Base-by-base conservation (phyloP, 2,888 invertebrate genomes). In the Frankliniella intonsa region DNA sequence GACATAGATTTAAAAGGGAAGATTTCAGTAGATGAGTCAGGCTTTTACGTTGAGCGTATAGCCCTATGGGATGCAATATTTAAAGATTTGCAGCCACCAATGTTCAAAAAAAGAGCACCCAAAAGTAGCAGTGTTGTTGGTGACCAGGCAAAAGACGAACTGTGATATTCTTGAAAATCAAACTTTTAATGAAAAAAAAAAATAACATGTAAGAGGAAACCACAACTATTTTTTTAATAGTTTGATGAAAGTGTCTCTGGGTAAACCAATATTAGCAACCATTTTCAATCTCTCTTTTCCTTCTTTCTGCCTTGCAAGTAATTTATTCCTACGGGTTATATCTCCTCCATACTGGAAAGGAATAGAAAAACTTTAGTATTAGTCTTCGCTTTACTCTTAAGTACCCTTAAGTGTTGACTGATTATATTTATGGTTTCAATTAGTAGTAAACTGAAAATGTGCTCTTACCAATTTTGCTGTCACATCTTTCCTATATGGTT, bases 231-330 rank as follows among this genome's bases (percentile, higher is more conserved):
- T 92, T 87, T 95, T 97, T 65, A 98, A 89, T 82, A 98, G 93
- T 88, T 96, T 93, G 85, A 98, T 95, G 88, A 99, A 99, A 1
- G 97, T 97, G 87, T 98, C 94, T 87, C 96, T 92, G 3, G 98
- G 97, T 85, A 99, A 90, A 86, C 94, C 92, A 84, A 99, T 94
- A 87, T 96, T 97, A 81, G 97, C 98, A 83, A 98, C 91, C 90
- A 93, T 93, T 86, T 95, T 92, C 95, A 99, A 94, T 88, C 93
- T 93, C 88, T 95, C 96, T 88, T 99, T 99, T 11, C 98, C 98
- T 86, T 97, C 97, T 0, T 95, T 91, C 90, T 99, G 99, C 86
- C 94, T 92, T 84, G 93, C 93, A 27, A 99, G 88, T 55, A 99
- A 89, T 87, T 99, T 99, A 90, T 93, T 95, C 87, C 93, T 92